Evolutionary conservation across 2,113 vertebrate species (phyloP).

Genomic region (Petromus typicus): DNA sequence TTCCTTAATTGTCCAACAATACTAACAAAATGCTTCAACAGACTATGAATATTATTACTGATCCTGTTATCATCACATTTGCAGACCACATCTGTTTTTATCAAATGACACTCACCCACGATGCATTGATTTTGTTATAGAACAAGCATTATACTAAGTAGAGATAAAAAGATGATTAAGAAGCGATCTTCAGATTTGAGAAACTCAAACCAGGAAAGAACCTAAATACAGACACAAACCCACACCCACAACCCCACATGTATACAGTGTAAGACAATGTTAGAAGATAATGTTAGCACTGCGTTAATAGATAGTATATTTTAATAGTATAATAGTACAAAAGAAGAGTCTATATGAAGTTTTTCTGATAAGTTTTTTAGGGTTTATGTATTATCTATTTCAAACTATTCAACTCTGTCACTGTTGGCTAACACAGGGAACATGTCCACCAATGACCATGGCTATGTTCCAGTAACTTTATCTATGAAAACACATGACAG

Average conservation of each 20-base stretch:
- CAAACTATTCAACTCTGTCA: background rate
- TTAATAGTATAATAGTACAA: background rate
- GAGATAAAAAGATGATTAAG: background rate
- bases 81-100: background rate
- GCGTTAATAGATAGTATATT: background rate
- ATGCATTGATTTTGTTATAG: background rate
- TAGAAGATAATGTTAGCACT: background rate
- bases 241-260: background rate
- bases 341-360: background rate
- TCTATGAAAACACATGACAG: background rate
- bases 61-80: background rate
- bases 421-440: background rate
- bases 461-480: background rate
- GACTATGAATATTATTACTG: background rate
- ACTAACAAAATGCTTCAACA: background rate
- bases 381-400: background rate
- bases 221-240: background rate
- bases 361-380: background rate
- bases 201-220: slow-evolving; percentile 42
- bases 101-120: background rate
- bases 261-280: background rate
- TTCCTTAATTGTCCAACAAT: background rate
- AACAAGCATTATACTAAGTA: background rate
- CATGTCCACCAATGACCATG: background rate
- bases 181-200: background rate